Percentiles rank a stretch among this genome's conserved stretches.
Conservation (phyloP, 1,140 invertebrate species). For the Lasioglossum baleicum region DNA sequence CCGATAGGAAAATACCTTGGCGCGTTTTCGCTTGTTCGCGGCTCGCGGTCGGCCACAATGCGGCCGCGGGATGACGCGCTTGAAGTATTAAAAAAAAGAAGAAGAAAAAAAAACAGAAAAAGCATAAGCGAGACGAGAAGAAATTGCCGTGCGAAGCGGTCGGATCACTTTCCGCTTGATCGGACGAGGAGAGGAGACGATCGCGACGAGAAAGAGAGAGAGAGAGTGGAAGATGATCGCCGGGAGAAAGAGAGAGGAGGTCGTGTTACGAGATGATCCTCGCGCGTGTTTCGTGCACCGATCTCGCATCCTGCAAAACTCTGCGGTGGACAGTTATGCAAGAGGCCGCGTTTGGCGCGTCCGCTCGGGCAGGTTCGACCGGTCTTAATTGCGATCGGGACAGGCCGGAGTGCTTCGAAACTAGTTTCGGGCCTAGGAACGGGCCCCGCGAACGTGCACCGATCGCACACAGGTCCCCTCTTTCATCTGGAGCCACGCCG, state of each 20-base stretch:
- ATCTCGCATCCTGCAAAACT: constrained; percentile 53
- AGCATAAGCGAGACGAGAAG: too few species aligned
- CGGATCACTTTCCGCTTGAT: constrained; percentile 8
- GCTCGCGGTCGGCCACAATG: not conserved
- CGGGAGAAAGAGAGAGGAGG: not conserved
- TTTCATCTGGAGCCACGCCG: too few species aligned
- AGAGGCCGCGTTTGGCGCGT: constrained; percentile 59
- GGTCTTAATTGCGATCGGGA: constrained; percentile 68
- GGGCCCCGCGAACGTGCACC: not conserved
- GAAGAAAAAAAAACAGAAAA: not conserved
- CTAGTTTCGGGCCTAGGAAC: constrained; percentile 42
- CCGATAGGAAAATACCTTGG: not conserved
- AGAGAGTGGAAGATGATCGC: too few species aligned
- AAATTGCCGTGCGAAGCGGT: not conserved
- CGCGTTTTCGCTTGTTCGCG: not conserved
- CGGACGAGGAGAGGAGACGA: not conserved
- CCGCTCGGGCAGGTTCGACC: constrained; percentile 66
- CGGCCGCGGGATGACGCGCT: not conserved
- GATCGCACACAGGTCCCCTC: too few species aligned
- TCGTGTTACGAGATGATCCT: constrained; percentile 8
- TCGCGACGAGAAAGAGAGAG: too few species aligned
- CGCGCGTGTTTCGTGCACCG: constrained; percentile 1
- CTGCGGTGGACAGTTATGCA: constrained; percentile 55
- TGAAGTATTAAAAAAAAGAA: too few species aligned
- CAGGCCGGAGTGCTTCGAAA: constrained; percentile 31